Percentiles rank a stretch among this genome's conserved stretches.
These are phyloP conservation scores for Paralvinella palmiformis DNA, from an alignment of 1,140 invertebrate genomes.

Conservation along the genomic window DNA sequence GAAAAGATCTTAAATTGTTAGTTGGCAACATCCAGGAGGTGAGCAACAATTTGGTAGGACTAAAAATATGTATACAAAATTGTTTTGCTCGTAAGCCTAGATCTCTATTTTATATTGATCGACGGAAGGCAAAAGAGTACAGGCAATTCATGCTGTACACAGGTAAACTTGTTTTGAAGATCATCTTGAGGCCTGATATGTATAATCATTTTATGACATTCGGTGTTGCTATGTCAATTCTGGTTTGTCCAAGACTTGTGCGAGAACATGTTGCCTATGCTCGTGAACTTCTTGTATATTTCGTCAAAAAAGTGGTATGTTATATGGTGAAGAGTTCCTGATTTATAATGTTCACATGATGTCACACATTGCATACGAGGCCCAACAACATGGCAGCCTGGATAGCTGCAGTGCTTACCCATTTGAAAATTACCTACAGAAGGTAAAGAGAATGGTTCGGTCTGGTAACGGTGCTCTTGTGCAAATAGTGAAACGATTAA, in stretches of 20 bases:
- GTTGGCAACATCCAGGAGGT: conserved; percentile 6
- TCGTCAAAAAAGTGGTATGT: not conserved
- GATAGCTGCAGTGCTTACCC: not conserved
- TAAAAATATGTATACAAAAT: conserved; percentile 18
- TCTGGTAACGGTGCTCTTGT: not conserved
- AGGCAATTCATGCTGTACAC: conserved; percentile 43
- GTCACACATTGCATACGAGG: not conserved
- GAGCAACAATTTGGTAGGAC: not conserved
- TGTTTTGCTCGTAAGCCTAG: conserved; percentile 45
- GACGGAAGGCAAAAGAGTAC: conserved; percentile 48
- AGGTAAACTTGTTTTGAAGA: conserved; percentile 19
- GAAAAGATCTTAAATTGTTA: not conserved
- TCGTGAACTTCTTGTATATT: not conserved
- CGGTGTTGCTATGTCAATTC: not conserved
- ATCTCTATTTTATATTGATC: conserved; percentile 30
- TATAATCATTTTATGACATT: not conserved
- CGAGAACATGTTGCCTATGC: not conserved
- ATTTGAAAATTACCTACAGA: not conserved
- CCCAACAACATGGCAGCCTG: not conserved
- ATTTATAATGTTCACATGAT: not conserved
- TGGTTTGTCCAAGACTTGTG: not conserved
- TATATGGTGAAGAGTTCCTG: not conserved
- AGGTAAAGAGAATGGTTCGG: not conserved
- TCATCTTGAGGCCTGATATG: not conserved
- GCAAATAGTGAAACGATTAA: not conserved